A percentile compares a stretch with the other conserved stretches of the same genome.
Evolutionary conservation across 2,888 invertebrate species (phyloP).

Genomic region (Drosophila infuscata): DNA sequence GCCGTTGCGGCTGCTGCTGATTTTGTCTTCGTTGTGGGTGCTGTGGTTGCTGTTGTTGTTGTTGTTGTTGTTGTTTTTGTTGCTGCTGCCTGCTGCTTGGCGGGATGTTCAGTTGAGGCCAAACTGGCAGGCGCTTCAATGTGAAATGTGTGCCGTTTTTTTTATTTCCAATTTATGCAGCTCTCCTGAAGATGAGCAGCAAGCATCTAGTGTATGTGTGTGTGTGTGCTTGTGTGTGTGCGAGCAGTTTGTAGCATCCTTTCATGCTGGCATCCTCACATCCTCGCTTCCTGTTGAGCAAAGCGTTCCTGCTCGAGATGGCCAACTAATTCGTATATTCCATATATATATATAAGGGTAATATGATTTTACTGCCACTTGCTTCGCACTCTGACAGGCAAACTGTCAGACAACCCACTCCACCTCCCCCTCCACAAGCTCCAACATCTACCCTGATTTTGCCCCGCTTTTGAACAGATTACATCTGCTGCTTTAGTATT

Average conservation of each 20-base stretch:
- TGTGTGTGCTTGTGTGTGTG: constrained; percentile 6
- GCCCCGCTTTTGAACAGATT: constrained; percentile 51
- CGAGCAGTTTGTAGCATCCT: constrained; percentile 29
- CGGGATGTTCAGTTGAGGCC: constrained; percentile 49
- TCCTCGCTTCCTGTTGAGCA: constrained; percentile 46
- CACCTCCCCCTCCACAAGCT: neutral
- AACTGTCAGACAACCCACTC: neutral
- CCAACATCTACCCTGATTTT: neutral
- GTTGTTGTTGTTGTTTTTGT: no score
- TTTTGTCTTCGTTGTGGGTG: constrained; percentile 25
- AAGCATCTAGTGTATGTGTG: constrained; percentile 5
- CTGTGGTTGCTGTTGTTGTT: constrained; percentile 18
- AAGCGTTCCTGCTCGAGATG: constrained; percentile 33
- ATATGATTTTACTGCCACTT: constrained; percentile 62
- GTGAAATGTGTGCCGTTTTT: constrained; percentile 41
- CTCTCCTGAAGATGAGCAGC: constrained; percentile 37
- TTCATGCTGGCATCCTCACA: constrained; percentile 22
- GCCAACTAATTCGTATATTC: constrained; percentile 67
- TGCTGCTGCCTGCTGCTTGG: constrained; percentile 18
- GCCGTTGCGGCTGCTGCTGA: constrained; percentile 10
- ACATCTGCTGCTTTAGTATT: constrained; percentile 59
- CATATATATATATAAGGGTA: constrained; percentile 45
- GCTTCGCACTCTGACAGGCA: constrained; percentile 9
- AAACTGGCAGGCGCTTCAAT: constrained; percentile 41
- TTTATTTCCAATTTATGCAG: constrained; percentile 47